Conservation (phyloP, 2,797 vertebrate genomes). For the Myotis findleyi region DNA sequence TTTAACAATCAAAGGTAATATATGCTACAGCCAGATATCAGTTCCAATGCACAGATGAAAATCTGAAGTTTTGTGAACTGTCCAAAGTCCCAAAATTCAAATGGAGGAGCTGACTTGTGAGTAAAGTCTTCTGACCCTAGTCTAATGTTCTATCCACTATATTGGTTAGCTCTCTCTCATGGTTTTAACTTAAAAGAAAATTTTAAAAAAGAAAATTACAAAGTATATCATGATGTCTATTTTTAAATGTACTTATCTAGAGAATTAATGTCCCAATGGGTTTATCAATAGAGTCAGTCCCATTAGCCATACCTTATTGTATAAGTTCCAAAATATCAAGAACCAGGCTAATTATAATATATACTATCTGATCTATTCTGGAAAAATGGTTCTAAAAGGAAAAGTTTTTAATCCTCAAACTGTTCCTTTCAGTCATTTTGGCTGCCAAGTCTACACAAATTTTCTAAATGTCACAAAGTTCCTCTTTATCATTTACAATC, state of each 20-base stretch:
- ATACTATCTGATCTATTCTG: background rate
- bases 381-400: background rate
- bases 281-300: background rate
- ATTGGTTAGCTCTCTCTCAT: background rate
- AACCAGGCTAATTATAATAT: background rate
- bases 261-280: background rate
- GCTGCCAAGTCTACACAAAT: background rate
- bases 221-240: background rate
- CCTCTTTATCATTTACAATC: background rate
- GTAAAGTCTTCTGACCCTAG: background rate
- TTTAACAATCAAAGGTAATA: conserved; percentile 2
- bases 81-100: background rate
- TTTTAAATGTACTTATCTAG: background rate
- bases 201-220: background rate
- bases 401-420: background rate
- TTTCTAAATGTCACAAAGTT: conserved; percentile 3
- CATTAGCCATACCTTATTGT: background rate
- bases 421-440: background rate
- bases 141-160: background rate
- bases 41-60: background rate
- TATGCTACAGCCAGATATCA: background rate
- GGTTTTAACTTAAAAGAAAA: background rate
- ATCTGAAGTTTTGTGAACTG: background rate
- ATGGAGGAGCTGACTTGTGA: background rate
- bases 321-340: background rate